Base-by-base conservation (phyloP, 2,113 vertebrate genomes). In the Otocyon megalotis region DNA sequence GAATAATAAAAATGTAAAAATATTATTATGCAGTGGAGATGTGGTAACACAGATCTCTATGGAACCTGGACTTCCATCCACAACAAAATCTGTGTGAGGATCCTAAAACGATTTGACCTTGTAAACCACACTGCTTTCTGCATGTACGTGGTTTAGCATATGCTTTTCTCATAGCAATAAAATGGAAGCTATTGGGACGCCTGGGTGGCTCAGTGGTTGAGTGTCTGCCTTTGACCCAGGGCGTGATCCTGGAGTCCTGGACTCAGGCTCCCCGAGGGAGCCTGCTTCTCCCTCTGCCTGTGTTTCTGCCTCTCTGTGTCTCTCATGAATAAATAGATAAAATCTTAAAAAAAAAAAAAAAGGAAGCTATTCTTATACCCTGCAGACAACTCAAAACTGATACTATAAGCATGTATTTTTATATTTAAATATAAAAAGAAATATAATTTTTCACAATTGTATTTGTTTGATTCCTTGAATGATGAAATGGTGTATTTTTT, bases 1-100 rank as follows among this genome's bases (percentile, higher is more conserved):
- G 35, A 82, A 14, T 71, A 92, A n/a, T 69, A 69, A 81, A 91
- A 91, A 81, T 26, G 35, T 48, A 65, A 92, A 82, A 92, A 71
- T 58, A 48, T 37, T 82, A 43, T 17, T 58, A n/a, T 17, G 17
- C 35, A 32, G 63, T 43, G 8, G 53, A 71, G 77, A 58, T 30
- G 35, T 90, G 19, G 43, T 71, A 82, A 48, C 53, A 30, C 35
- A 69, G 50, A 58, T 48, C 20, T 48, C 53, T 71, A 19, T 0
- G 11, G 16, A 53, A 67, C 9, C 53, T 71, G 22, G 32, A 80
- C 22, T 50, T 90, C 30, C 67, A 32, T 80, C 22, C n/a, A 24
- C 53, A 48, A 82, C 48, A 92, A 92, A 92, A 71, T 43, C 32
- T 82, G 24, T 69, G 50, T 69, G 69, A 82, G 43, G n/a, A 8